A percentile compares a stretch with the other conserved stretches of the same genome.
phyloP scores from a whole-genome alignment of 2,113 vertebrate genomes.

The Delphinapterus leucas region DNA sequence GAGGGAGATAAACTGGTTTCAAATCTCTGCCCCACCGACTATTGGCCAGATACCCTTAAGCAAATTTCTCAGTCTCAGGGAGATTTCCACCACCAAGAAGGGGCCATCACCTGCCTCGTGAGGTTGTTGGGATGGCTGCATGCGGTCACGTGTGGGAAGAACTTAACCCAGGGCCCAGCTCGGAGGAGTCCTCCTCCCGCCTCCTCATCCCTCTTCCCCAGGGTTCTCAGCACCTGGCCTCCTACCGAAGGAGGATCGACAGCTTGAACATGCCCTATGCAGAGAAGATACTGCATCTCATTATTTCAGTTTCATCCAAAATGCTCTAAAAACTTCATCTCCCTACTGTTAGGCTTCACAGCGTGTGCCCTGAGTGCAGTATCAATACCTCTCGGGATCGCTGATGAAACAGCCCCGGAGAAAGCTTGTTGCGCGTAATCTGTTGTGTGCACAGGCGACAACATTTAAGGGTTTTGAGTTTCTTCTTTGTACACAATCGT shows the following conservation, averaged over 20 bases:
- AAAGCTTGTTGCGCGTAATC: accelerated
- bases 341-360: background rate
- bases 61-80: background rate
- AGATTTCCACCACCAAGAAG: background rate
- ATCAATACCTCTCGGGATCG: background rate
- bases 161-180: background rate
- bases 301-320: background rate
- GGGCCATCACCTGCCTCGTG: background rate
- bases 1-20: background rate
- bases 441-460: background rate
- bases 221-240: too few species aligned
- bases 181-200: background rate
- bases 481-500: background rate
- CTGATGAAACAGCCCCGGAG: background rate
- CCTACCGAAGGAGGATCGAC: background rate
- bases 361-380: background rate
- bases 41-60: background rate
- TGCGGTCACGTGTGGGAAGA: background rate
- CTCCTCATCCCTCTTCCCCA: background rate
- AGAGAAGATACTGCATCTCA: background rate
- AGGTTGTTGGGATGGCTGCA: background rate
- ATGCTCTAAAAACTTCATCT: background rate
- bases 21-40: background rate
- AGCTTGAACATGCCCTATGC: background rate
- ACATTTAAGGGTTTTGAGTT: background rate